A percentile compares a stretch with the other conserved stretches of the same genome.
phyloP scores from a whole-genome alignment of 2,888 invertebrate species.

The Agapostemon virescens region DNA sequence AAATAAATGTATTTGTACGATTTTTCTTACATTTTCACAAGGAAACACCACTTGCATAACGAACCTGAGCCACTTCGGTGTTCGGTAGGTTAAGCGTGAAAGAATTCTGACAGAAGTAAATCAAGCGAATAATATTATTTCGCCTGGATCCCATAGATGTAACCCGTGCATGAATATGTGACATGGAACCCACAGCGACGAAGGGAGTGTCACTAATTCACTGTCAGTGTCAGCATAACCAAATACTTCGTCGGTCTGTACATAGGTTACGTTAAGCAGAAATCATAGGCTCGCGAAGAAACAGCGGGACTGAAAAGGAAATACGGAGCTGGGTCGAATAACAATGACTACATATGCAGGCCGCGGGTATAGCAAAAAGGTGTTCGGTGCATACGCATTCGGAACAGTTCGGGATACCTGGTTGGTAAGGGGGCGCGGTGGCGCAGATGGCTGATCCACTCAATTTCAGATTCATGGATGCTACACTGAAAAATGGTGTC shows the following conservation, averaged over 20 bases:
- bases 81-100: too few relatives aligned
- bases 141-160: too few relatives aligned
- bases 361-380: constrained; percentile 22
- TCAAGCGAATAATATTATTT: too few relatives aligned
- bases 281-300: background rate
- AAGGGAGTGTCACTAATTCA: background rate
- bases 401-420: constrained; percentile 49
- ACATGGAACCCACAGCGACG: too few relatives aligned
- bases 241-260: background rate
- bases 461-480: constrained; percentile 74
- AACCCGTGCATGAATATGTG: too few relatives aligned
- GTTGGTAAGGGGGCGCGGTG: constrained; percentile 59
- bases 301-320: background rate
- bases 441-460: constrained; percentile 72
- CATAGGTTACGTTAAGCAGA: background rate
- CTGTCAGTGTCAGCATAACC: background rate
- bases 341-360: constrained; percentile 27
- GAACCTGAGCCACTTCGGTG: too few relatives aligned
- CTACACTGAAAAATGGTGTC: constrained; percentile 71
- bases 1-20: too few relatives aligned
- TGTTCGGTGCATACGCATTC: constrained; percentile 30
- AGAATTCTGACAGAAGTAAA: too few relatives aligned
- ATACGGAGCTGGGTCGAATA: constrained; percentile 1
- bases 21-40: too few relatives aligned
- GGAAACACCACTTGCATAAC: too few relatives aligned